Base-by-base conservation (phyloP, 1,140 invertebrate genomes). In the Leptinotarsa lineolata region DNA sequence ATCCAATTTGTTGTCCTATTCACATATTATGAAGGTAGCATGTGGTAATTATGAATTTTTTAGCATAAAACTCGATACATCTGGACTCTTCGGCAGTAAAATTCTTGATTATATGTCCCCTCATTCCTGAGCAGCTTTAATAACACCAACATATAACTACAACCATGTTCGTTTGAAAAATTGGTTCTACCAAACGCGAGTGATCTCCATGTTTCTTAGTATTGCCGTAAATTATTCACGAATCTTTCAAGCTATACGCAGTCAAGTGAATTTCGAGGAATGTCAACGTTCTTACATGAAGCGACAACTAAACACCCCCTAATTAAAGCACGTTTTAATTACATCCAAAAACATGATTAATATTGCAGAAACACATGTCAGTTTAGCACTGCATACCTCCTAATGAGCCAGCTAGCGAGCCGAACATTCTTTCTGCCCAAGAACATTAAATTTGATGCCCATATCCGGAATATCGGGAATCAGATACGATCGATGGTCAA, bases 311-410 rank as follows among this genome's bases (percentile, higher is more conserved):
- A 78, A 81, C 79, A 80, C 79, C 80, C 77, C 78, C 76, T 77
- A 81, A 82, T 82, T 81, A 81, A 78, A 71, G 67, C 77, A 70
- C 72, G 75, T 78, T 81, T 81, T 82, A 82, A 82, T 82, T 81
- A 77, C 79, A 78, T 76, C 46, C 75, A 76, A 80, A 79, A 81
- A 81, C 79, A 81, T 80, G 82, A 83, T 83, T 83, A 83, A 83
- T 83, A 82, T 80, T 77, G 78, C 61, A 58, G 76, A 75, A 83
- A 83, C 82, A 83, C 79, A 82, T 83, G 82, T 83, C 82, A 80
- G 81, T 83, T 83, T 83, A 83, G 81, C 82, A 81, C 81, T 76
- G 81, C 82, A 83, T 83, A 82, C 80, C 82, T 83, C 78, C 80
- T 83, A 83, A 83, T 83, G 82, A 83, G 81, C 70, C 77, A 80